Base-by-base conservation (phyloP, 2,888 invertebrate species). In the Phengaris alcon region DNA sequence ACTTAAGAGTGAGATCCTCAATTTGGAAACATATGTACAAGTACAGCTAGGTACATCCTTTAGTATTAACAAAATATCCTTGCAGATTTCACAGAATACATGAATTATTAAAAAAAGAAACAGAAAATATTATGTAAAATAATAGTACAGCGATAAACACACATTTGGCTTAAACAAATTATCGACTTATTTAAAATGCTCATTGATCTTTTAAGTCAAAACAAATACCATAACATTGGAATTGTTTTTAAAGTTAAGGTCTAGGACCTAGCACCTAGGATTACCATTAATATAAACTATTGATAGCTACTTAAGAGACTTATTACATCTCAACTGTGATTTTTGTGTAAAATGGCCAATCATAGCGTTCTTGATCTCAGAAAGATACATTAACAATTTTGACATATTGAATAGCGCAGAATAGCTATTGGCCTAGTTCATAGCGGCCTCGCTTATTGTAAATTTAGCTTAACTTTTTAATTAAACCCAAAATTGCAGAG, bases 1-100 rank as follows among this genome's bases (percentile, higher is more conserved):
- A 90, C 84, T 89, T 90, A 90, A 89, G 85, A 87, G 88, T 88
- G 90, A 91, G 89, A 90, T 87, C 88, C 70, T 52, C 8, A 54
- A 52, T 70, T 70, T 51, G 59, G 59, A 75, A 75, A 54, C 54
- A 59, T 57, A 70, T 22, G 46, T 52, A 68, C 57, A 57, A 51
- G 44, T 57, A 70, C 46, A 69, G 52, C 69, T 75, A 22, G 22
- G 22, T 22, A 69, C 74, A 51, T 75, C 46, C 54, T 68, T 80
- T 76, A 81, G 82, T 83, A 84, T 79, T 81, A 79, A 80, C 75
- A 84, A 87, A 84, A 88, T 87, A 88, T 88, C 86, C 87, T 84
- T 82, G 83, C 78, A 84, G 86, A 87, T 83, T 88, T 88, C 88
- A 89, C 86, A 88, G 85, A 85, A 83, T n/a, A n/a, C 76, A 78